These are phyloP conservation scores for Drosophila willistoni DNA, from an alignment of 1,140 invertebrate genomes.

Conservation along the genomic window DNA sequence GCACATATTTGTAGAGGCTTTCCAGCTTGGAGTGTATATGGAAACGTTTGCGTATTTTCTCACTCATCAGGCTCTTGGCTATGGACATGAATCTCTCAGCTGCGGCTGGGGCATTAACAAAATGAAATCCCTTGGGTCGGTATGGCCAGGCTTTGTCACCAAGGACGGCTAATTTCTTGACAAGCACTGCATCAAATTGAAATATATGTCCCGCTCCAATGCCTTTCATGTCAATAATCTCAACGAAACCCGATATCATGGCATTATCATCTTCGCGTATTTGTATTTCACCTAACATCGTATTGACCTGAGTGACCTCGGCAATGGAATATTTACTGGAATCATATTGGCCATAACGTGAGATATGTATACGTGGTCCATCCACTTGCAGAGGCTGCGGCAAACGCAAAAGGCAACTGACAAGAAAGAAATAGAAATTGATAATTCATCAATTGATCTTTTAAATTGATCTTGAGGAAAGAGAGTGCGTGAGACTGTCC, in stretches of 20 bases:
- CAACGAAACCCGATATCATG: constrained; percentile 83
- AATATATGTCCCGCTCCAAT: constrained; percentile 83
- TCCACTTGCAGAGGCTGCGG: constrained; percentile 79
- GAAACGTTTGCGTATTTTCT: constrained; percentile 84
- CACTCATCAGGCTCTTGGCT: constrained; percentile 84
- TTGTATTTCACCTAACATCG: constrained; percentile 83
- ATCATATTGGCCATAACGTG: constrained; percentile 84
- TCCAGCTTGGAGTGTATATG: constrained; percentile 85
- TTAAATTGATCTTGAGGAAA: background rate
- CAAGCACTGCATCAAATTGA: constrained; percentile 83
- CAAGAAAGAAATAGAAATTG: background rate
- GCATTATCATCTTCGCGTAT: constrained; percentile 83
- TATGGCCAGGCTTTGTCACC: constrained; percentile 85
- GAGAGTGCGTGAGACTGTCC: too few species aligned
- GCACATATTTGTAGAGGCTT: constrained; percentile 84
- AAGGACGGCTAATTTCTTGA: constrained; percentile 84
- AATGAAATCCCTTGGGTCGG: constrained; percentile 84
- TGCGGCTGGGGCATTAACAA: constrained; percentile 84
- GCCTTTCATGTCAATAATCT: constrained; percentile 84
- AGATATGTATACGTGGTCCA: constrained; percentile 84
- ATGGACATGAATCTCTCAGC: constrained; percentile 84
- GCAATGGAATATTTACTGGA: constrained; percentile 82
- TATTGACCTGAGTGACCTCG: constrained; percentile 82
- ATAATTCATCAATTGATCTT: background rate
- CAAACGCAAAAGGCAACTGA: constrained; percentile 72